phyloP scores from a whole-genome alignment of 1,140 invertebrate species.

The Eubasilissa regina region DNA sequence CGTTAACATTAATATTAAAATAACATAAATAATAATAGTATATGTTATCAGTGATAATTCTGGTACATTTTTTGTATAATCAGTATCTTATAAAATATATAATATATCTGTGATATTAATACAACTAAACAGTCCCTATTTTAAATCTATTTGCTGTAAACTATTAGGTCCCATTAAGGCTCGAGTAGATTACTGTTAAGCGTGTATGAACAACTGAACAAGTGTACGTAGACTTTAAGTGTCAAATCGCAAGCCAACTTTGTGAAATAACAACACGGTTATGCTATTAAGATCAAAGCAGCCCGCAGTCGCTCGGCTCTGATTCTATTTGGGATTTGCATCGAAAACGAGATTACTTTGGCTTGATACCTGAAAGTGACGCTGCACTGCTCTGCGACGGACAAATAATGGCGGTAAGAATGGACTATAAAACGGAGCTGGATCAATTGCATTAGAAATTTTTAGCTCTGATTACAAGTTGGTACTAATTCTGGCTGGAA shows the following conservation, averaged over 20 bases:
- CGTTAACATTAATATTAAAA: too few relatives aligned
- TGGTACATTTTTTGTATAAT: too few relatives aligned
- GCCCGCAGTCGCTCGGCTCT: not conserved
- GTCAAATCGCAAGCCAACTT: constrained; percentile 18
- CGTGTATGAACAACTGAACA: constrained; percentile 4
- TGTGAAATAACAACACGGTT: constrained; percentile 41
- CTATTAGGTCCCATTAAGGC: not conserved
- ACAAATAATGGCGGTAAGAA: not conserved
- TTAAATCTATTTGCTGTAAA: too few relatives aligned
- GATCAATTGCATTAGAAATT: too few relatives aligned
- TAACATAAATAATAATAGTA: too few relatives aligned
- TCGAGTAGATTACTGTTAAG: not conserved
- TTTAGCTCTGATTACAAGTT: too few relatives aligned
- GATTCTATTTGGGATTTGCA: constrained; percentile 47
- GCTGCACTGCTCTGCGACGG: not conserved
- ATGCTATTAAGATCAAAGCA: constrained; percentile 41
- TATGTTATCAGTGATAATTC: too few relatives aligned
- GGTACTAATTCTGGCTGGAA: too few relatives aligned
- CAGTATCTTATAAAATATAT: too few relatives aligned
- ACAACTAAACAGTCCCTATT: too few relatives aligned
- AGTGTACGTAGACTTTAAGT: not conserved
- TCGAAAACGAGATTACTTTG: constrained; percentile 37
- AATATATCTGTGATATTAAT: too few relatives aligned
- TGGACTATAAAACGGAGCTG: not conserved
- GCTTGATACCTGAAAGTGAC: not conserved